phyloP scores from a whole-genome alignment of 1,140 invertebrate genomes.

The Pachyrhynchus sulphureomaculatus region DNA sequence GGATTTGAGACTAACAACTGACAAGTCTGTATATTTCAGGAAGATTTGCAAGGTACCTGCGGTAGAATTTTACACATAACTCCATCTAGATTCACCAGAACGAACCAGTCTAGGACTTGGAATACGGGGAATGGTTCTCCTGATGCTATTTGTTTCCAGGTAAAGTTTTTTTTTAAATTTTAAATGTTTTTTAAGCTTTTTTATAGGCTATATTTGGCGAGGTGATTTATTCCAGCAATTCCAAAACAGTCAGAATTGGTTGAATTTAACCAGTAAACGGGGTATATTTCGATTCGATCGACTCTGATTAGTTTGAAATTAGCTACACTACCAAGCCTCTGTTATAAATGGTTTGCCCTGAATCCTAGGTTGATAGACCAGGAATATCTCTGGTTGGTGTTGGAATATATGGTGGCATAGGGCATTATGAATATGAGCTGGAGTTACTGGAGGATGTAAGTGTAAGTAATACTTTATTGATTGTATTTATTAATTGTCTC shows the following conservation, averaged over 20 bases:
- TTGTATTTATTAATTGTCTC: too few relatives aligned
- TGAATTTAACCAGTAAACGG: too few relatives aligned
- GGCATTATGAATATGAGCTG: slow-evolving; percentile 86
- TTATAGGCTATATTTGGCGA: background rate
- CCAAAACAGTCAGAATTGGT: too few relatives aligned
- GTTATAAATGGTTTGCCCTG: too few relatives aligned
- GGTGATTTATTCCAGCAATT: background rate
- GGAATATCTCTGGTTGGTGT: slow-evolving; percentile 89
- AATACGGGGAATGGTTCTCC: slow-evolving; percentile 96
- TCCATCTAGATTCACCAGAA: slow-evolving; percentile 86
- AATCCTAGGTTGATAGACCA: slow-evolving; percentile 78
- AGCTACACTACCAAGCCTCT: too few relatives aligned
- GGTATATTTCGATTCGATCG: too few relatives aligned
- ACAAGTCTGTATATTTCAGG: too few relatives aligned
- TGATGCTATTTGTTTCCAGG: slow-evolving; percentile 88
- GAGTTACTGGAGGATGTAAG: slow-evolving; percentile 82
- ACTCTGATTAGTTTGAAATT: too few relatives aligned
- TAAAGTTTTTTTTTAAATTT: background rate
- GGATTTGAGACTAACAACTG: too few relatives aligned
- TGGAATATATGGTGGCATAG: slow-evolving; percentile 84
- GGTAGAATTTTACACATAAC: slow-evolving; percentile 78
- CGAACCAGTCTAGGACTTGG: slow-evolving; percentile 88
- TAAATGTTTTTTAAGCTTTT: background rate
- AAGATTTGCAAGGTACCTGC: slow-evolving; percentile 64
- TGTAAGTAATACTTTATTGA: too few relatives aligned